Evolutionary conservation across 2,797 vertebrate genomes (phyloP).

Genomic region (Hydrophis major): DNA sequence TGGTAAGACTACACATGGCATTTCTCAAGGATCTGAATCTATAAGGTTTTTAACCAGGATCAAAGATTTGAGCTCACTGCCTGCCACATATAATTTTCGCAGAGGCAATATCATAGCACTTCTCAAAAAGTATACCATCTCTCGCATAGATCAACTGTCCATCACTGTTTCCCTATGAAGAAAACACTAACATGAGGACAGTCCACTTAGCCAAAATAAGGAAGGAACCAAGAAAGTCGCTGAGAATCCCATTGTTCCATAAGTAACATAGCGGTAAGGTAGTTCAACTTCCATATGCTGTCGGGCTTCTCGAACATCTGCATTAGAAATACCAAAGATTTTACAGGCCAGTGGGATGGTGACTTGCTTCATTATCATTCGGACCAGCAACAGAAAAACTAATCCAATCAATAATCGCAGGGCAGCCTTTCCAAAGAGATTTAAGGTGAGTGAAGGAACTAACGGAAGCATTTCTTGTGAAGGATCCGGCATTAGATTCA

Average conservation of each 20-base stretch:
- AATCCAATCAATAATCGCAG: slow-evolving; percentile 82
- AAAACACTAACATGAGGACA: slow-evolving; percentile 73
- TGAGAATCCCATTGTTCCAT: slow-evolving; percentile 86
- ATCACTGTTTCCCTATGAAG: slow-evolving; percentile 29
- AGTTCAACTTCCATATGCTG: slow-evolving; percentile 95
- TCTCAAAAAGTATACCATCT: slow-evolving; percentile 42
- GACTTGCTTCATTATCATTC: slow-evolving; percentile 83
- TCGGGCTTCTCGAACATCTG: slow-evolving; percentile 82
- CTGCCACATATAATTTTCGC: slow-evolving; percentile 51
- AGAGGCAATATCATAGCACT: slow-evolving; percentile 49
- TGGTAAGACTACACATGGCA: slow-evolving; percentile 55
- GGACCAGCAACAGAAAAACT: slow-evolving; percentile 76
- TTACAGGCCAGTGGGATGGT: slow-evolving; percentile 86
- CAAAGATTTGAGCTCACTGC: slow-evolving; percentile 52
- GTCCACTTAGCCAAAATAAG: slow-evolving; percentile 76
- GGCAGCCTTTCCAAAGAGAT: slow-evolving; percentile 71
- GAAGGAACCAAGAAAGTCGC: slow-evolving; percentile 85
- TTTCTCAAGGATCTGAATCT: slow-evolving; percentile 55
- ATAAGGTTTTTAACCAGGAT: slow-evolving; percentile 16
- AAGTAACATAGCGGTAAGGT: slow-evolving; percentile 91
- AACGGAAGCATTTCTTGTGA: slow-evolving; percentile 74
- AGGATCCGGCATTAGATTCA: slow-evolving; percentile 81
- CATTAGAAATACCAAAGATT: slow-evolving; percentile 69
- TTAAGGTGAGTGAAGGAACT: slow-evolving; percentile 67
- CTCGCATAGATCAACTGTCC: slow-evolving; percentile 44